A percentile compares a stretch with the other conserved stretches of the same genome.
phyloP scores from a whole-genome alignment of 1,140 invertebrate genomes.

The Drosophila ogumai region DNA sequence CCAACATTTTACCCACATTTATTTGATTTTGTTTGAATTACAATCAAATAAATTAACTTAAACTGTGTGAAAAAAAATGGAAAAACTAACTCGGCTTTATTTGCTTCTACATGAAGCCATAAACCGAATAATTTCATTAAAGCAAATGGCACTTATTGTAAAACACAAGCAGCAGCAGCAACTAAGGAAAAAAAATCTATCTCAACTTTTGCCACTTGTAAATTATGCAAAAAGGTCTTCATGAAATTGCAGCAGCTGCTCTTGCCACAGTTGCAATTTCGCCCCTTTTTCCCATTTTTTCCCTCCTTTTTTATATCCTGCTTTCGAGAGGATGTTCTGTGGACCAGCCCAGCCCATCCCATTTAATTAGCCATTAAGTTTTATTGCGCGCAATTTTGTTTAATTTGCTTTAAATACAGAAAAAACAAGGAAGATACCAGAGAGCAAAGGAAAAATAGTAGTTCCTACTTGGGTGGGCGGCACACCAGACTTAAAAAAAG shows the following conservation, averaged over 20 bases:
- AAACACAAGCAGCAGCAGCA: slow-evolving; percentile 45
- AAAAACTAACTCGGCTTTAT: background rate
- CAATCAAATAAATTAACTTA: background rate
- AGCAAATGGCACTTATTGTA: slow-evolving; percentile 65
- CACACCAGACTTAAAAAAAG: slow-evolving; percentile 14
- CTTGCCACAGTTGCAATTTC: slow-evolving; percentile 37
- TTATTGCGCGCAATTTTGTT: slow-evolving; percentile 82
- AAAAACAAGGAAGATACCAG: slow-evolving; percentile 27
- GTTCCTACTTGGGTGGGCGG: slow-evolving; percentile 69
- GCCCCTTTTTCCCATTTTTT: slow-evolving; percentile 3
- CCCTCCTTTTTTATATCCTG: slow-evolving; percentile 24
- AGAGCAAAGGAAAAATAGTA: slow-evolving; percentile 29
- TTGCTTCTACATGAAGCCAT: slow-evolving; percentile 49
- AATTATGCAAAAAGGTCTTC: slow-evolving; percentile 78
- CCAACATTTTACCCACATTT: background rate
- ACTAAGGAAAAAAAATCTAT: slow-evolving; percentile 21
- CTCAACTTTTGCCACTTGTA: slow-evolving; percentile 70
- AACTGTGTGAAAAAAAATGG: background rate
- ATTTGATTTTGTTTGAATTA: background rate
- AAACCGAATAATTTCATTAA: slow-evolving; percentile 79
- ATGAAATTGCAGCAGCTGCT: slow-evolving; percentile 74
- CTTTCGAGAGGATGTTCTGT: slow-evolving; percentile 32
- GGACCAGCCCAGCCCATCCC: slow-evolving; percentile 68
- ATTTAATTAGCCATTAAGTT: slow-evolving; percentile 83
- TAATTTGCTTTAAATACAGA: slow-evolving; percentile 82